Conservation (phyloP, 2,888 invertebrate genomes). For the Thera britannica region DNA sequence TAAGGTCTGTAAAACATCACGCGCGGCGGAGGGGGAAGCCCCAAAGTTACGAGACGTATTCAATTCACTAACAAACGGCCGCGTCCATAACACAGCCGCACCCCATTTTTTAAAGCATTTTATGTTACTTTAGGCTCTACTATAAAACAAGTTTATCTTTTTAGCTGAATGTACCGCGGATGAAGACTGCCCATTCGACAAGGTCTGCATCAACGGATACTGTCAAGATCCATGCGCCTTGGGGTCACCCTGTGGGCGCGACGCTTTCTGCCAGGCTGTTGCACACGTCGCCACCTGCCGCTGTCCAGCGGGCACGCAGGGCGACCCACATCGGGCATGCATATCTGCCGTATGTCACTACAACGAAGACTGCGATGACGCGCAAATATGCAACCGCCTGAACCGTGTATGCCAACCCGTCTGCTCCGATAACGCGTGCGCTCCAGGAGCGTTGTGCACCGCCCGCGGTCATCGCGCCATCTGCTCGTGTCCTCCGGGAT, state of each 20-base stretch:
- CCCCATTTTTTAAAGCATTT: no score
- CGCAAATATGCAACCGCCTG: slow-evolving; percentile 93
- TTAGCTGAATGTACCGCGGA: slow-evolving; percentile 92
- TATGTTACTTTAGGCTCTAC: background rate
- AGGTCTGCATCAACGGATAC: slow-evolving; percentile 90
- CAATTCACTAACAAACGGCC: no score
- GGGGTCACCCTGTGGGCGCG: slow-evolving; percentile 90
- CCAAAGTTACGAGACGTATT: no score
- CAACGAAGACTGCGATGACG: slow-evolving; percentile 94
- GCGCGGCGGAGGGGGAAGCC: no score
- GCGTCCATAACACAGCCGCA: no score
- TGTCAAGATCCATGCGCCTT: slow-evolving; percentile 91
- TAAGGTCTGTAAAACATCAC: no score
- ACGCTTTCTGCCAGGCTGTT: slow-evolving; percentile 90
- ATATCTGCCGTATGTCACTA: slow-evolving; percentile 93
- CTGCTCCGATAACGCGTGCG: slow-evolving; percentile 93
- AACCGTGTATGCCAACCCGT: slow-evolving; percentile 93
- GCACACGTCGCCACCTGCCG: slow-evolving; percentile 92
- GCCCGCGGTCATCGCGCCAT: slow-evolving; percentile 90
- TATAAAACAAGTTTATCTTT: slow-evolving; percentile 43
- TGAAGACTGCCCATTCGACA: slow-evolving; percentile 93
- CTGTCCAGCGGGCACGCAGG: slow-evolving; percentile 94
- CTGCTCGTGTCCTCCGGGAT: slow-evolving; percentile 91
- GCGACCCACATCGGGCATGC: slow-evolving; percentile 92
- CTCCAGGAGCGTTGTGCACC: slow-evolving; percentile 90